Evolutionary conservation across 2,797 vertebrate genomes (phyloP).

Genomic region (Eulemur rubriventer): DNA sequence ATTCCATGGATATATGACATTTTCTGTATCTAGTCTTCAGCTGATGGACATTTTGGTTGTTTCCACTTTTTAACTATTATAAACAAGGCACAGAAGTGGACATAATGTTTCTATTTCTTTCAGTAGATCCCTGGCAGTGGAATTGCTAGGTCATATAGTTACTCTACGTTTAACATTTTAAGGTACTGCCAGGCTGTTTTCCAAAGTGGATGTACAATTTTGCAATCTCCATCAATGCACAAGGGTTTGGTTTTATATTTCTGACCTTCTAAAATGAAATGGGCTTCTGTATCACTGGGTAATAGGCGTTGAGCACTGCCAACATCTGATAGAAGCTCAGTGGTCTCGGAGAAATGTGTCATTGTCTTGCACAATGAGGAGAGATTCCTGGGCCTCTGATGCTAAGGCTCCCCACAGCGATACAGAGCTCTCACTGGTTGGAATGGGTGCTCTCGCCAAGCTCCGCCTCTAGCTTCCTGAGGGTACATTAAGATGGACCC

Average conservation of each 20-base stretch:
- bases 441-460: background rate
- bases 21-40: background rate
- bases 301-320: background rate
- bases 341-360: background rate
- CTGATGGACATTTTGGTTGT: background rate
- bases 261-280: background rate
- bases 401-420: background rate
- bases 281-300: background rate
- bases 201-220: background rate
- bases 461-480: background rate
- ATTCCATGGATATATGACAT: background rate
- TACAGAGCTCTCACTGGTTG: background rate
- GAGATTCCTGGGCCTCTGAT: background rate
- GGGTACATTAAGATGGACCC: background rate
- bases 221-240: background rate
- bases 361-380: background rate
- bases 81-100: background rate
- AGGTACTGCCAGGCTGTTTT: background rate
- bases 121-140: background rate
- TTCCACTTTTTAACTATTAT: background rate
- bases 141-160: background rate
- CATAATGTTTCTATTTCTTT: background rate
- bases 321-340: background rate
- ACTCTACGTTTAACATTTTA: background rate
- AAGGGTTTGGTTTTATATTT: background rate